Evolutionary conservation across 1,140 invertebrate genomes (phyloP), one percentile per base, ranked within the genome.

Genomic region (Eubasilissa regina): DNA sequence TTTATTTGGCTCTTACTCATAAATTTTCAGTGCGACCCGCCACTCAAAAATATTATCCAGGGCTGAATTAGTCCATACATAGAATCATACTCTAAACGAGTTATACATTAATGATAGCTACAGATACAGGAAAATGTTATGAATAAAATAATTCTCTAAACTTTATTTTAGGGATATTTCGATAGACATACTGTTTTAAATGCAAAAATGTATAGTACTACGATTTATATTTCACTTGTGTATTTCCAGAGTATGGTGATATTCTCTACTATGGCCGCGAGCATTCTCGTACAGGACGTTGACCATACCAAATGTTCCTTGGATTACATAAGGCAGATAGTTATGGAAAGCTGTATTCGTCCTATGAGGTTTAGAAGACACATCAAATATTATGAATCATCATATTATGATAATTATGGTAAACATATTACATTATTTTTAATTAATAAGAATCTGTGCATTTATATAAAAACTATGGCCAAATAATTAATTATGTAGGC

Each of bases 281-380:
- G 51, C 21, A 56, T 74, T 10, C 51, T 74, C 0, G 48, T 53
- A 0, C 70, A 74, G 21, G 70, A 74, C 48, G 70, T 74, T 19
- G 53, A 56, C 70, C 70, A 55, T n/a, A 56, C 21, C 25, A 74
- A 74, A 21, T 74, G 70, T 15, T 74, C 70, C 10, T 21, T 74
- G 21, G 70, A 74, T 25, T 74, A 74, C 15, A 74, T 74, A 19
- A 21, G 70, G 51, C 70, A 58, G 11, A 74, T 74, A 8, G 70
- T 74, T 13, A 74, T 74, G 70, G 70, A 74, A 25, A 56, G 51
- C 25, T 74, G 70, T 21, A 74, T 74, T 15, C 51, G 70, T 1
- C 70, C 70, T 8, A 25, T 70, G 15, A 48, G 66, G 66, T 21
- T 21, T 25, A 17, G 66, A 12, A 21, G 66, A 10, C 44, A 70